Percentiles rank a stretch among this genome's conserved stretches.
phyloP scores from a whole-genome alignment of 2,888 invertebrate species.

The Bruchidius siliquastri region DNA sequence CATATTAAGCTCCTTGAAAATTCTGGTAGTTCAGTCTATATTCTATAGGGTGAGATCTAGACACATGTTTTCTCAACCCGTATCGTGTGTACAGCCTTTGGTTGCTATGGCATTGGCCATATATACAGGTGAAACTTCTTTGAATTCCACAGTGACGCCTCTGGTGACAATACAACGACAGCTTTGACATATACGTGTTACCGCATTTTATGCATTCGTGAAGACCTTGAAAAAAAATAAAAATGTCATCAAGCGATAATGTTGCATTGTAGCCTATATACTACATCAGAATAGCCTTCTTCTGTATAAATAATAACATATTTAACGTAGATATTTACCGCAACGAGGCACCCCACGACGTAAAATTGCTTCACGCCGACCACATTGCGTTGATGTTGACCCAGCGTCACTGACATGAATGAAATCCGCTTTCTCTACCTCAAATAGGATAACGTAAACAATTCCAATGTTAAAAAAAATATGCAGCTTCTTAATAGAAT shows the following conservation, averaged over 20 bases:
- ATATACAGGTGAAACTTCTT: constrained; percentile 5
- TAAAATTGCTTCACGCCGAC: no score
- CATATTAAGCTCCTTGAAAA: neutral
- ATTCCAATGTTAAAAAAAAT: no score
- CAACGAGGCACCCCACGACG: no score
- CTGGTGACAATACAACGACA: constrained; percentile 47
- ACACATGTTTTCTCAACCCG: constrained; percentile 7
- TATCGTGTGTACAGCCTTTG: constrained; percentile 6
- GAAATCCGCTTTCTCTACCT: no score
- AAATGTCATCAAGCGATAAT: neutral
- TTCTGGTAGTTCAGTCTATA: neutral
- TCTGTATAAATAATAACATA: no score
- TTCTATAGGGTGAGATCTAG: constrained; percentile 7
- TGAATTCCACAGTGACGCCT: constrained; percentile 46
- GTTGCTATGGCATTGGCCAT: constrained; percentile 2
- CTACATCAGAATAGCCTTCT: no score
- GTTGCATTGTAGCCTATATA: no score
- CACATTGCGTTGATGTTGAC: no score
- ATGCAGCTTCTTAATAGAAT: no score
- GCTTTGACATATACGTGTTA: constrained; percentile 38
- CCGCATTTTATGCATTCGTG: constrained; percentile 15
- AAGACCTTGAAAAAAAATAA: constrained; percentile 6
- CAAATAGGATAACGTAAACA: no score
- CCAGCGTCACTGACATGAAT: no score
- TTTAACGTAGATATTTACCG: no score